These are phyloP conservation scores for Phyto melanocephala DNA, from an alignment of 2,888 invertebrate genomes.

Conservation along the genomic window DNA sequence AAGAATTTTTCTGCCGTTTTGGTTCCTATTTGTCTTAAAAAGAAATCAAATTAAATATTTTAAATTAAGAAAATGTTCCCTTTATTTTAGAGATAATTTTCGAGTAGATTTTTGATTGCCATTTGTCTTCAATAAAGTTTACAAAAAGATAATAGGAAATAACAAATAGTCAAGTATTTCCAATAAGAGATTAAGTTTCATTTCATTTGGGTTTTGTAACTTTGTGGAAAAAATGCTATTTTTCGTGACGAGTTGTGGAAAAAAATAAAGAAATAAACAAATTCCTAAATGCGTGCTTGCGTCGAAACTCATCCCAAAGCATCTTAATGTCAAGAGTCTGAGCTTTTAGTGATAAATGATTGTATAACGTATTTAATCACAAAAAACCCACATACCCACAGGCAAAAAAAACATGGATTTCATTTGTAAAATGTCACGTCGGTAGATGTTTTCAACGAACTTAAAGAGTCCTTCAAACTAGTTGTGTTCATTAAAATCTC, in stretches of 20 bases:
- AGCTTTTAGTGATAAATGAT: conserved; percentile 40
- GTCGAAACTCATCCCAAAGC: conserved; percentile 3
- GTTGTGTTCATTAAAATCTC: too few relatives aligned
- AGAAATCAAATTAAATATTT: conserved; percentile 2
- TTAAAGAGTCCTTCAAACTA: neutral
- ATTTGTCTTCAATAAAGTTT: neutral
- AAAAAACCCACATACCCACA: neutral
- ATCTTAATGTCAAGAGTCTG: conserved; percentile 18
- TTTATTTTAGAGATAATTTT: neutral
- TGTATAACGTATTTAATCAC: conserved; percentile 28
- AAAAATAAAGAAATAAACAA: neutral
- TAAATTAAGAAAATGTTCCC: neutral
- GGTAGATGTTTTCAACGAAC: conserved; percentile 1
- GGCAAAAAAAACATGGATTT: neutral
- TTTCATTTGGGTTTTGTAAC: too few relatives aligned
- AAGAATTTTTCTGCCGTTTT: neutral
- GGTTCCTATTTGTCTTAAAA: neutral
- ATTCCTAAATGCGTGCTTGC: neutral
- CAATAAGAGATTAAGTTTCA: neutral
- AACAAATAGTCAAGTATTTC: conserved; percentile 11
- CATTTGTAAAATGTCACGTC: neutral
- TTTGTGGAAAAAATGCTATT: neutral
- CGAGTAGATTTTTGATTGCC: neutral
- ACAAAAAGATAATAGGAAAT: neutral
- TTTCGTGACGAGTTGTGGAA: neutral